phyloP scores from a whole-genome alignment of 2,888 invertebrate genomes.

The Spicauda simplicius region DNA sequence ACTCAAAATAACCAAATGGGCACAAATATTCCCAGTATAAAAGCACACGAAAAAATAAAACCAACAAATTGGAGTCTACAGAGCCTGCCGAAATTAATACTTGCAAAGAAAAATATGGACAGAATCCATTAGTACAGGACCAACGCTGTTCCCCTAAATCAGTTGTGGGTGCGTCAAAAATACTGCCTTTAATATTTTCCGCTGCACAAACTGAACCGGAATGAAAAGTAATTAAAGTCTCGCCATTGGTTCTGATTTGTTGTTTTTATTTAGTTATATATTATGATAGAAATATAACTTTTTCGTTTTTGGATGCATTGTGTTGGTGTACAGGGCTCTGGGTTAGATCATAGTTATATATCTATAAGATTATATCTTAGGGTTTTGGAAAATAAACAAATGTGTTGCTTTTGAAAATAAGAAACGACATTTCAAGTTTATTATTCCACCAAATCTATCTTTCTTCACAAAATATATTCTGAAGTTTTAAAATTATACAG shows the following conservation, averaged over 20 bases:
- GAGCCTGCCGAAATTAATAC: slow-evolving; percentile 32
- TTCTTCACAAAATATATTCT: too few relatives aligned
- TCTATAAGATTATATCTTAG: too few relatives aligned
- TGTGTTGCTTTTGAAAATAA: too few relatives aligned
- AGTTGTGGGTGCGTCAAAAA: slow-evolving; percentile 46
- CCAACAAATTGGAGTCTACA: slow-evolving; percentile 12
- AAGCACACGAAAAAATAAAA: not conserved
- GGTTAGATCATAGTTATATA: too few relatives aligned
- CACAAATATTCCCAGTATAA: not conserved
- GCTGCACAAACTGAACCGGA: slow-evolving; percentile 46
- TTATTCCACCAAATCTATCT: too few relatives aligned
- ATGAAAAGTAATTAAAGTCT: slow-evolving; percentile 70
- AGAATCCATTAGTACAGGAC: slow-evolving; percentile 34
- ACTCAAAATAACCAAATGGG: not conserved
- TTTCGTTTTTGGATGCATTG: too few relatives aligned
- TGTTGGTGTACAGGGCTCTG: too few relatives aligned
- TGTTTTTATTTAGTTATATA: not conserved
- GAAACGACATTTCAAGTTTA: too few relatives aligned
- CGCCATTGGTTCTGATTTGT: slow-evolving; percentile 19
- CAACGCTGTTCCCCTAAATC: slow-evolving; percentile 31
- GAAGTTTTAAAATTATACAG: too few relatives aligned
- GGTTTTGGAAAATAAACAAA: too few relatives aligned
- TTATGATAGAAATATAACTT: not conserved
- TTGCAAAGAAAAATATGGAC: slow-evolving; percentile 36
- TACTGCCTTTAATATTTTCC: slow-evolving; percentile 51